These are phyloP conservation scores for Acanthis flammea DNA, from an alignment of 2,797 vertebrate species.

Conservation along the genomic window DNA sequence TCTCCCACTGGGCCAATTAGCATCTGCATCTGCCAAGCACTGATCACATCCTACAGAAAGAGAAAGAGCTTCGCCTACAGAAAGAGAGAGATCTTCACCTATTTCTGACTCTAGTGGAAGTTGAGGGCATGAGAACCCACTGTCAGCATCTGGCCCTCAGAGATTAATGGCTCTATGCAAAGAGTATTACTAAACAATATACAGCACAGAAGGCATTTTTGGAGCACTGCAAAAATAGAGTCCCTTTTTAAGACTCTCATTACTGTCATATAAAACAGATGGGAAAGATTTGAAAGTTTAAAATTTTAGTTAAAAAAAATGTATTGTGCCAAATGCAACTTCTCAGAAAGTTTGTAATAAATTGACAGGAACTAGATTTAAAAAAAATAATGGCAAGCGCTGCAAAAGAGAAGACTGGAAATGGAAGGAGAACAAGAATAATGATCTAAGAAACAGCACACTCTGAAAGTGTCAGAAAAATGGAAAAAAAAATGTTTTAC, in stretches of 20 bases:
- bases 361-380: not conserved
- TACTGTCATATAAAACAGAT: slow-evolving; percentile 65
- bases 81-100: not conserved
- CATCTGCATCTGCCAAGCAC: not conserved
- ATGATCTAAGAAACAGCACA: slow-evolving; percentile 5
- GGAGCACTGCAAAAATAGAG: slow-evolving; percentile 42
- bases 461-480: slow-evolving; percentile 29
- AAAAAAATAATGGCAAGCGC: not conserved
- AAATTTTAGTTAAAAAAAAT: slow-evolving; percentile 21
- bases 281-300: slow-evolving; percentile 33
- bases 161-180: slow-evolving; percentile 19
- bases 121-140: not conserved
- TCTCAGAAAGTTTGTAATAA: slow-evolving; percentile 52
- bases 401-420: not conserved
- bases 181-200: slow-evolving; percentile 47
- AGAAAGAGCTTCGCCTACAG: not conserved
- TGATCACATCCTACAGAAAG: not conserved
- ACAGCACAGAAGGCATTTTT: slow-evolving; percentile 55
- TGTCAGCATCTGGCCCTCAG: not conserved
- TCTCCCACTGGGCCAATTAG: not conserved
- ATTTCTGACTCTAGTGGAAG: slow-evolving; percentile 4
- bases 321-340: slow-evolving; percentile 25
- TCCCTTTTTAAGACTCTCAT: slow-evolving; percentile 55
- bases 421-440: not conserved
- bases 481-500: not conserved